Evolutionary conservation across 2,888 invertebrate genomes (phyloP).

Genomic region (Galeopsomyia nigrocyanea): DNA sequence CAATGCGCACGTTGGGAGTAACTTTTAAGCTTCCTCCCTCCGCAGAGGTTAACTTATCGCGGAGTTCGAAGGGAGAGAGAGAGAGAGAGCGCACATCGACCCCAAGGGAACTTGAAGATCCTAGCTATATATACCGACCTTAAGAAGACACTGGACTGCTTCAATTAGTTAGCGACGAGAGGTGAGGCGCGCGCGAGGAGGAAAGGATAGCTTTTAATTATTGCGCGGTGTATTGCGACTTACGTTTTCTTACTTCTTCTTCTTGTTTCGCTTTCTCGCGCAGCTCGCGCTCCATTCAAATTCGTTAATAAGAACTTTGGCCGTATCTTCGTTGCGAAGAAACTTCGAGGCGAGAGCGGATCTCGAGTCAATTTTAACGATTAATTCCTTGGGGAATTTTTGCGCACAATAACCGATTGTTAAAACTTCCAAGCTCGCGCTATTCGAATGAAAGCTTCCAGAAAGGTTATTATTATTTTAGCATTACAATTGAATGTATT

Average conservation of each 20-base stretch:
- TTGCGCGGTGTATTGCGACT: conserved; percentile 19
- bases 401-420: too few species aligned
- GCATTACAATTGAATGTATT: too few species aligned
- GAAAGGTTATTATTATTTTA: too few species aligned
- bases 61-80: neutral
- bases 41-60: conserved; percentile 8
- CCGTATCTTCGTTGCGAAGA: too few species aligned
- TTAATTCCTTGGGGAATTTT: too few species aligned
- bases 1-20: neutral
- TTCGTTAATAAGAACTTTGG: too few species aligned
- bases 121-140: conserved; percentile 7
- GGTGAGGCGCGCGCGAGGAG: too few species aligned
- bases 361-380: too few species aligned
- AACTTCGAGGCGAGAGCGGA: too few species aligned
- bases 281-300: too few species aligned
- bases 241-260: neutral
- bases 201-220: conserved; percentile 17
- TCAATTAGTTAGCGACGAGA: conserved; percentile 20
- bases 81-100: neutral
- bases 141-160: conserved; percentile 6
- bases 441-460: too few species aligned
- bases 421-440: too few species aligned
- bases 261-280: neutral
- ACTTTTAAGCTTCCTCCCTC: conserved; percentile 23
- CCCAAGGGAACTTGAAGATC: neutral